phyloP scores from a whole-genome alignment of 2,113 vertebrate species.

The Malurus melanocephalus region DNA sequence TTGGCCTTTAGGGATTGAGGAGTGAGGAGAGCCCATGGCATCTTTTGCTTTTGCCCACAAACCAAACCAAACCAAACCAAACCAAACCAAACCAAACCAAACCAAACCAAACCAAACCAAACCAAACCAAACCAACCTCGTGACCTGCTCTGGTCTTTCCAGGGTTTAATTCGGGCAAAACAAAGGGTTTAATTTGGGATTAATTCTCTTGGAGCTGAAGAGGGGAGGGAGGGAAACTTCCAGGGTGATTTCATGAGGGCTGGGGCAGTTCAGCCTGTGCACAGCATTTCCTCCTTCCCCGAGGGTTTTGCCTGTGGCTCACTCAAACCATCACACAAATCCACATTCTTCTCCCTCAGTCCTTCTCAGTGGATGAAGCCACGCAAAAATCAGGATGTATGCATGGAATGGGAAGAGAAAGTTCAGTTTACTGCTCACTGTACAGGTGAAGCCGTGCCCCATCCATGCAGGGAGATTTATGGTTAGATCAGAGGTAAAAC shows the following conservation, averaged over 20 bases:
- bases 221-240: neutral
- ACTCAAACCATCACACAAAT: neutral
- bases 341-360: neutral
- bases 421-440: neutral
- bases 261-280: neutral
- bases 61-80: no score
- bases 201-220: neutral
- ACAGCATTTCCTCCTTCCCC: no score
- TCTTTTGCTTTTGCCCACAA: no score
- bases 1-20: neutral
- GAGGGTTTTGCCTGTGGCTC: neutral
- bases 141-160: no score
- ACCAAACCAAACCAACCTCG: no score
- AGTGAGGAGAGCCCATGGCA: neutral
- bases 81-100: no score
- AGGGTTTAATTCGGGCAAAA: constrained; percentile 12
- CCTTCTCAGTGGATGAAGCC: neutral
- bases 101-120: no score
- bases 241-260: neutral
- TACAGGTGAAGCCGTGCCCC: no score
- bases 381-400: neutral
- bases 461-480: rapidly evolving
- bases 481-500: neutral
- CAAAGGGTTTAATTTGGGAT: constrained; percentile 14
- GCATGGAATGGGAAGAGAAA: neutral